Evolutionary conservation across 2,888 invertebrate genomes (phyloP), one percentile per base, ranked within the genome.

Genomic region (Thelaira solivaga): DNA sequence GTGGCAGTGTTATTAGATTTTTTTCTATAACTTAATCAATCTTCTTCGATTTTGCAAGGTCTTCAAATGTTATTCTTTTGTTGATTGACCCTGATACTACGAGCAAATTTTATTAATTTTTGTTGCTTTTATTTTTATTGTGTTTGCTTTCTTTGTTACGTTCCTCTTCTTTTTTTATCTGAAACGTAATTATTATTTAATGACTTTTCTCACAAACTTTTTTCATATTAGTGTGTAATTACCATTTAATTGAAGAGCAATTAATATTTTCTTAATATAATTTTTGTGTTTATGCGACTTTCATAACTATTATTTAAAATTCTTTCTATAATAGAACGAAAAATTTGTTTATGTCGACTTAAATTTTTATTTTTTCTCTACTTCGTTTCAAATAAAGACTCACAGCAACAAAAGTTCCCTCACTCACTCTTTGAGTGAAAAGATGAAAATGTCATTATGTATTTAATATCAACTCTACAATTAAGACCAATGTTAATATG

Each of bases 321-420:
- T 45, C n/a, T 64, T 22, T 2, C 36, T 47, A 59, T 36, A 55
- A 34, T 18, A 24, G 4, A n/a, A 16, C 26, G 47, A 29, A 74
- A 61, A 69, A 45, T 45, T 74, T 78, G 78, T 78, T 78, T 78
- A 78, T 74, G 69, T 78, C 78, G 78, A 71, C 78, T 78, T 78
- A 78, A 67, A 41, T 65, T 74, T 68, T 49, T 62, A 47, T 73
- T 78, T 49, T 59, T 78, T 78, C 69, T 78, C 59, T 69, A 71
- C 61, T 69, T 75, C 45, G 39, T 65, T 71, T 62, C 43, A 49
- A 59, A 61, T 43, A 43, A 73, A 55, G 45, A 69, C 73, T 67
- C 67, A 26, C 47, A 59, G 24, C 22, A 53, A 57, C 62, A 59
- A 18, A n/a, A n/a, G n/a, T n/a, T n/a, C n/a, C n/a, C n/a, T 18